Percentiles rank a stretch among this genome's conserved stretches.
These are phyloP conservation scores for Pelmatolapia mariae DNA, from an alignment of 2,113 vertebrate species.

Conservation along the genomic window DNA sequence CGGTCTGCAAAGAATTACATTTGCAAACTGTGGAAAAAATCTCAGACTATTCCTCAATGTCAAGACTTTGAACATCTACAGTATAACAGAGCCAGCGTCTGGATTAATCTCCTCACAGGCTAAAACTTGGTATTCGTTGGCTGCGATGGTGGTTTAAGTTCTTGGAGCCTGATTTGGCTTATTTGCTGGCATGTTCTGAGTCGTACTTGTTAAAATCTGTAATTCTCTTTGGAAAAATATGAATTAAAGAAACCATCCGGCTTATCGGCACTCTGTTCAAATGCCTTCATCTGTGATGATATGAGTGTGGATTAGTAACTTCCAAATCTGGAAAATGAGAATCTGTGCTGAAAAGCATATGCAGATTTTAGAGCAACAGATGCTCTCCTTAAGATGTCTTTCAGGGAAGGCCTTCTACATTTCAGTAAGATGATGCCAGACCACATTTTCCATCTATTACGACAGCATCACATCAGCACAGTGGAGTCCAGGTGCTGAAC, in stretches of 20 bases:
- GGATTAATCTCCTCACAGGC: background rate
- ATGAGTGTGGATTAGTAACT: background rate
- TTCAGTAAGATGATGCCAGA: background rate
- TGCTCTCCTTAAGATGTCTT: background rate
- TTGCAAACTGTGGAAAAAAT: background rate
- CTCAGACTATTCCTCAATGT: background rate
- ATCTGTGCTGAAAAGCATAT: background rate
- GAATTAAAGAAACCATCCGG: background rate
- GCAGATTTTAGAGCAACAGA: background rate
- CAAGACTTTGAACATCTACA: background rate
- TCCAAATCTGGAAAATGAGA: background rate
- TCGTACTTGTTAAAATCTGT: background rate
- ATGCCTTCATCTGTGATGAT: background rate
- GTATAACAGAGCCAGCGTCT: background rate
- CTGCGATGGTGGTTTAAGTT: background rate
- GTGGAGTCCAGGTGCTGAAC: background rate
- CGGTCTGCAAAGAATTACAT: fast-evolving
- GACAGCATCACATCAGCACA: background rate
- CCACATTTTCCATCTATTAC: background rate
- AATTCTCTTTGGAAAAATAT: background rate
- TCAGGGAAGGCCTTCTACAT: background rate
- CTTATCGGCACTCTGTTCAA: background rate
- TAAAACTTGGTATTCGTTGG: background rate
- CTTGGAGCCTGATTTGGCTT: background rate
- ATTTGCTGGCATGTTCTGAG: background rate